Conservation (phyloP, 2,797 vertebrate genomes). For the Sternarchorhynchus goeldii region DNA sequence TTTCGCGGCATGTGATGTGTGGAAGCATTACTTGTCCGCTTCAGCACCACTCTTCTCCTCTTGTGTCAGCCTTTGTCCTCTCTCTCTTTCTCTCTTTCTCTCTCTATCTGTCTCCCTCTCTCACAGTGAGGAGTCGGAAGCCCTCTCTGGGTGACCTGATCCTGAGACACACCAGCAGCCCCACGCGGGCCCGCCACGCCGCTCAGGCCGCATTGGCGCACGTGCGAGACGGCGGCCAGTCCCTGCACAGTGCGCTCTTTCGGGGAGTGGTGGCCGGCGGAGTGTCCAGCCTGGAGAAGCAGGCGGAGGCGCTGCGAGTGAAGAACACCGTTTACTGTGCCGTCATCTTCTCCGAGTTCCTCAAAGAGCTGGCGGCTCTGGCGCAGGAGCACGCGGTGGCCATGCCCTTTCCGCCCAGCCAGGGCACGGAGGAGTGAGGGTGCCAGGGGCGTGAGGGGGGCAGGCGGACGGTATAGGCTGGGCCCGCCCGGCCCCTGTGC, state of each 20-base stretch:
- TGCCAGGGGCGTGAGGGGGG: not conserved
- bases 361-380: slow-evolving; percentile 94
- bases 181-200: slow-evolving; percentile 85
- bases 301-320: slow-evolving; percentile 88
- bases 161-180: slow-evolving; percentile 92
- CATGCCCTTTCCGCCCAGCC: slow-evolving; percentile 82
- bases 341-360: slow-evolving; percentile 94
- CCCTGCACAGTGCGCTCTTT: slow-evolving; percentile 80
- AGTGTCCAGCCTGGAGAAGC: slow-evolving; percentile 76
- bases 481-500: not conserved
- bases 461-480: not conserved
- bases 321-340: slow-evolving; percentile 96
- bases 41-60: not conserved
- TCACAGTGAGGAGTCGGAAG: slow-evolving; percentile 89
- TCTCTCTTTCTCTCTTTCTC: not conserved
- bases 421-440: slow-evolving; percentile 78
- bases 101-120: not conserved
- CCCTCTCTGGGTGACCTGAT: slow-evolving; percentile 91
- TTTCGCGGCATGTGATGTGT: too few species aligned
- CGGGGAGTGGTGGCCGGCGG: slow-evolving; percentile 65
- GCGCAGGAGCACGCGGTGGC: slow-evolving; percentile 92
- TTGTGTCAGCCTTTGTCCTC: not conserved
- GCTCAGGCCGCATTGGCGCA: slow-evolving; percentile 87
- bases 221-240: slow-evolving; percentile 83
- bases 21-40: too few species aligned